Percentiles rank a stretch among this genome's conserved stretches.
Evolutionary conservation across 2,888 invertebrate genomes (phyloP).

Genomic region (Tortricodes alternella): DNA sequence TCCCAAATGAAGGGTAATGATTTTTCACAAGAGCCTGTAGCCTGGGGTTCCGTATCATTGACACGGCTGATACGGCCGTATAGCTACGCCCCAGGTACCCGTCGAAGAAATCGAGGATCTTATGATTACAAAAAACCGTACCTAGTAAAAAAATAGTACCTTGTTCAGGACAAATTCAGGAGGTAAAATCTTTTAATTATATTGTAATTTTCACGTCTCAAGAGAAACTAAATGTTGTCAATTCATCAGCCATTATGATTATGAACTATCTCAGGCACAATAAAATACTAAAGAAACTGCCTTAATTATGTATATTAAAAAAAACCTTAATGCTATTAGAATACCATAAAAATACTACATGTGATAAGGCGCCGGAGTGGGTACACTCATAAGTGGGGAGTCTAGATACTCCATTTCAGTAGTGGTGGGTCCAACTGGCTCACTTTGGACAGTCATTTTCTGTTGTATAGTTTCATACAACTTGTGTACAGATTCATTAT

Average conservation of each 20-base stretch:
- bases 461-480: slow-evolving; percentile 90
- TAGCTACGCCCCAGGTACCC: too few relatives aligned
- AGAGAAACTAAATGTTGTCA: too few relatives aligned
- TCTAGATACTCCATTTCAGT: slow-evolving; percentile 89
- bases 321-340: not conserved
- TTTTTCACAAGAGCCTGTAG: too few relatives aligned
- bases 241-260: not conserved
- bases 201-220: too few relatives aligned
- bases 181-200: too few relatives aligned
- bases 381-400: slow-evolving; percentile 93
- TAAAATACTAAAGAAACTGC: slow-evolving; percentile 26
- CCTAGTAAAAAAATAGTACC: too few relatives aligned
- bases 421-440: slow-evolving; percentile 81
- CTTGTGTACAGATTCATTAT: slow-evolving; percentile 92
- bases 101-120: too few relatives aligned
- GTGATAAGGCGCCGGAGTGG: slow-evolving; percentile 90
- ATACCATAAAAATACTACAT: slow-evolving; percentile 42
- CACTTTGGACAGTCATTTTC: slow-evolving; percentile 88
- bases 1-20: too few relatives aligned
- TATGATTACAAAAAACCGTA: too few relatives aligned
- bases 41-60: too few relatives aligned
- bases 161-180: too few relatives aligned
- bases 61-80: too few relatives aligned
- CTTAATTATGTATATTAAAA: not conserved
- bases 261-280: not conserved